Percentiles rank a stretch among this genome's conserved stretches.
Evolutionary conservation across 2,113 vertebrate species (phyloP).

Genomic region (Anguilla japonica): DNA sequence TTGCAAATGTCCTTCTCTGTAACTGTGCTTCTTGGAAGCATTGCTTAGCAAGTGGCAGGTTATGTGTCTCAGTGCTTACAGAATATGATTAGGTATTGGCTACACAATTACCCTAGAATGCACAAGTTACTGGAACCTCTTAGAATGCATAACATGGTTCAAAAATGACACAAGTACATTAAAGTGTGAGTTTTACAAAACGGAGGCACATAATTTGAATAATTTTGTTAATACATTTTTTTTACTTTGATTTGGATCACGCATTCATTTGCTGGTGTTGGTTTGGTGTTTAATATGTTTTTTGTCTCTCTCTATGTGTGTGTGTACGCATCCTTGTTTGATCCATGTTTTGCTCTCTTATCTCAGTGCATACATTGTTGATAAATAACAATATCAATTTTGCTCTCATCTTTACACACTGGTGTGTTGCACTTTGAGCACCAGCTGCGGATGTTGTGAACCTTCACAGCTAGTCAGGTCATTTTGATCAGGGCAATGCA

Average conservation of each 20-base stretch:
- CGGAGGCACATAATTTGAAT: not conserved
- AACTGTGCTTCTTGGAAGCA: too few relatives aligned
- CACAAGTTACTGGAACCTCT: too few relatives aligned
- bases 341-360: too few relatives aligned
- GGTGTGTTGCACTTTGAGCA: slow-evolving; percentile 11
- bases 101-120: too few relatives aligned
- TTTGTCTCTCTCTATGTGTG: not conserved
- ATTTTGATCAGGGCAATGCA: not conserved
- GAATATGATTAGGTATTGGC: too few relatives aligned
- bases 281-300: not conserved
- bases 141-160: not conserved
- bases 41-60: too few relatives aligned
- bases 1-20: too few relatives aligned
- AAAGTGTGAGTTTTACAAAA: not conserved
- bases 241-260: not conserved
- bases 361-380: not conserved
- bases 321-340: too few relatives aligned
- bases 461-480: not conserved
- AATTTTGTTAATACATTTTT: not conserved
- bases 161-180: not conserved
- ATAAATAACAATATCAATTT: slow-evolving; percentile 8
- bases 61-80: too few relatives aligned
- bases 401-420: not conserved
- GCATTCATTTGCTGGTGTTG: not conserved
- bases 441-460: not conserved